Conservation (phyloP, 2,888 invertebrate genomes). For the Ophioninae sp. region DNA sequence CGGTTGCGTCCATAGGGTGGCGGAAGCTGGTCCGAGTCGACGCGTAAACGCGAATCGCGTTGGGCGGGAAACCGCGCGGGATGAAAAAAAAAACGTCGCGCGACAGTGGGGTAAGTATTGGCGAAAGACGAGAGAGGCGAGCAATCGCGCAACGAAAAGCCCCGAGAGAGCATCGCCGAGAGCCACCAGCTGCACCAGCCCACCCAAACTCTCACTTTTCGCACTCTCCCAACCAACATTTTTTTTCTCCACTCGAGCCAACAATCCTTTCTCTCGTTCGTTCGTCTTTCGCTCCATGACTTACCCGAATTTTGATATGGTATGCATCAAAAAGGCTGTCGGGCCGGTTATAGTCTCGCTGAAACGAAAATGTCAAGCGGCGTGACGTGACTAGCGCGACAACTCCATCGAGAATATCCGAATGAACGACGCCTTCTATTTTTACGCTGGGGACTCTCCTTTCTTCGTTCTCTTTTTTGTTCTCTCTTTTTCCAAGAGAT, state of each 20-base stretch:
- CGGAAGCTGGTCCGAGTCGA: too few relatives aligned
- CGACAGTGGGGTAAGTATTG: neutral
- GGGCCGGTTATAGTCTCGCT: constrained; percentile 87
- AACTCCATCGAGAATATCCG: constrained; percentile 65
- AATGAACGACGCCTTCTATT: constrained; percentile 45
- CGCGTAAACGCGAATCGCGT: too few relatives aligned
- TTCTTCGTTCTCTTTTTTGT: constrained; percentile 8
- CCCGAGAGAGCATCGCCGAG: too few relatives aligned
- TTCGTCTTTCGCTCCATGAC: constrained; percentile 80
- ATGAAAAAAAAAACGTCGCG: neutral
- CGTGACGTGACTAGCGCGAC: constrained; percentile 76
- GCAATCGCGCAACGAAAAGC: neutral
- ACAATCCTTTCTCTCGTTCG: constrained; percentile 32
- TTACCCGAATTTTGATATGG: constrained; percentile 89
- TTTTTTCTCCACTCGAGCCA: constrained; percentile 53
- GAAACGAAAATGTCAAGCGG: constrained; percentile 84
- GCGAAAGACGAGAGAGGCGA: neutral
- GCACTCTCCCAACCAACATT: constrained; percentile 31
- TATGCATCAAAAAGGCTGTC: constrained; percentile 88
- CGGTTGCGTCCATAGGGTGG: too few relatives aligned
- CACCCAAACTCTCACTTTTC: constrained; percentile 65
- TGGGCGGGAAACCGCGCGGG: neutral
- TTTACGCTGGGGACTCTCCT: constrained; percentile 18
- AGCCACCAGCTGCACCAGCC: too few relatives aligned
- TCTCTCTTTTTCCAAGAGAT: constrained; percentile 15